Conservation (phyloP, 1,140 invertebrate species). For the Trichogramma pretiosum region DNA sequence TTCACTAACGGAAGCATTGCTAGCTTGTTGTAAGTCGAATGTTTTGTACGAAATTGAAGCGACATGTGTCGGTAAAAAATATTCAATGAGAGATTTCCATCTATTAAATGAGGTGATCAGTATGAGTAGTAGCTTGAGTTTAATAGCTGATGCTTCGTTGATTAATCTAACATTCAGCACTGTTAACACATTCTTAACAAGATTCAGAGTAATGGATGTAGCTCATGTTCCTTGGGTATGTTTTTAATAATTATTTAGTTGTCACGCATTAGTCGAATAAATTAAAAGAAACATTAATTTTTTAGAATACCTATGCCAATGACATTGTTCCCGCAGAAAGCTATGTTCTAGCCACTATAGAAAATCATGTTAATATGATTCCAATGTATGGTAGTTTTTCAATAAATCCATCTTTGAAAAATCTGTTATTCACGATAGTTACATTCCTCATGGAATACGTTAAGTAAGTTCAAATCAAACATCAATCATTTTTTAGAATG, state of each 20-base stretch:
- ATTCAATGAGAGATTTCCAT: slow-evolving; percentile 44
- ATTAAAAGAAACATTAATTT: slow-evolving; percentile 7
- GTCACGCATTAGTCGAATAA: neutral
- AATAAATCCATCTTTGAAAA: slow-evolving; percentile 60
- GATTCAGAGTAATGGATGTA: slow-evolving; percentile 52
- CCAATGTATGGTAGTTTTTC: slow-evolving; percentile 52
- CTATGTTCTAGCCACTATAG: slow-evolving; percentile 59
- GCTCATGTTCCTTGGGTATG: slow-evolving; percentile 46
- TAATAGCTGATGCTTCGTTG: slow-evolving; percentile 49
- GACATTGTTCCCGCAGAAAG: slow-evolving; percentile 78
- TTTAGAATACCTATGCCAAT: slow-evolving; percentile 60
- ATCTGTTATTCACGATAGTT: slow-evolving; percentile 56
- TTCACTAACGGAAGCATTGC: slow-evolving; percentile 52
- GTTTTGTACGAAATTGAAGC: slow-evolving; percentile 50
- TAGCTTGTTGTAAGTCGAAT: slow-evolving; percentile 44
- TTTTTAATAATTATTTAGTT: slow-evolving; percentile 8
- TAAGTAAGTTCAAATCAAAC: slow-evolving; percentile 41
- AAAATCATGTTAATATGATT: slow-evolving; percentile 48
- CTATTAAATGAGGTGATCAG: slow-evolving; percentile 52
- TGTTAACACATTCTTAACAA: slow-evolving; percentile 53
- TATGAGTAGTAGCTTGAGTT: slow-evolving; percentile 51
- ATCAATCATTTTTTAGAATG: neutral
- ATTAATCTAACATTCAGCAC: slow-evolving; percentile 50
- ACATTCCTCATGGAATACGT: slow-evolving; percentile 61
- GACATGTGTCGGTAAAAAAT: slow-evolving; percentile 43